Percentiles rank a stretch among this genome's conserved stretches.
Evolutionary conservation across 2,797 vertebrate species (phyloP).

Genomic region (Allochrocebus solatus): DNA sequence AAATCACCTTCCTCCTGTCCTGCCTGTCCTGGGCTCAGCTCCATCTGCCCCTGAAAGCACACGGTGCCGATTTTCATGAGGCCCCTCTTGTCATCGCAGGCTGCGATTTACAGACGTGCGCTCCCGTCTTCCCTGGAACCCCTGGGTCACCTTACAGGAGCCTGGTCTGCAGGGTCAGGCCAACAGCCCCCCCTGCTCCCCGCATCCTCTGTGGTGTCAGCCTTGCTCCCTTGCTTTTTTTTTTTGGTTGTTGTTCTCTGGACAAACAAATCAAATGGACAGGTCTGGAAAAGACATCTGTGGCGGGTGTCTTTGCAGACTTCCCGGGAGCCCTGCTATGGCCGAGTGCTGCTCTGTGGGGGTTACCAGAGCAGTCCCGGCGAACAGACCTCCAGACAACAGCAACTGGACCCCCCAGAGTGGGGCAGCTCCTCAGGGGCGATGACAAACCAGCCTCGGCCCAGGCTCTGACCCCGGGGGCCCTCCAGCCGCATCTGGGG

Average conservation of each 20-base stretch:
- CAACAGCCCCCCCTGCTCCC: conserved; percentile 73
- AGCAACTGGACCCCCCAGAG: neutral
- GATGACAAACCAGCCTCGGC: neutral
- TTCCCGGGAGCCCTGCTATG: neutral
- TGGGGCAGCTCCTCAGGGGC: neutral
- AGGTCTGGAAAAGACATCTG: conserved; percentile 27
- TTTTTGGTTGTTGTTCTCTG: neutral
- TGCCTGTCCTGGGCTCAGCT: neutral
- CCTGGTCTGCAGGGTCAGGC: conserved; percentile 76
- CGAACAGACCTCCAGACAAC: neutral
- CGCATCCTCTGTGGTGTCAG: conserved; percentile 65
- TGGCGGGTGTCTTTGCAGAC: neutral
- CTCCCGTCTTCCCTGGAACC: conserved; percentile 60
- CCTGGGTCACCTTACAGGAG: conserved; percentile 76
- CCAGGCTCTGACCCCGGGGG: neutral
- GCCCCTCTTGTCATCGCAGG: conserved; percentile 80
- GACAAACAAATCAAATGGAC: neutral
- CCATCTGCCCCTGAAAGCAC: conserved; percentile 72
- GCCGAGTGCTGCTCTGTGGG: rapidly evolving
- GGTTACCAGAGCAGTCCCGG: neutral
- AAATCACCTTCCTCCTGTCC: conserved; percentile 64
- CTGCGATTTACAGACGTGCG: conserved; percentile 82
- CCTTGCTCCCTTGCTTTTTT: neutral
- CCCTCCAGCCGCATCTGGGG: neutral
- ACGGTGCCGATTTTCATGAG: conserved; percentile 80